Conservation (phyloP, 2,113 vertebrate species). For the Plectropomus leopardus region DNA sequence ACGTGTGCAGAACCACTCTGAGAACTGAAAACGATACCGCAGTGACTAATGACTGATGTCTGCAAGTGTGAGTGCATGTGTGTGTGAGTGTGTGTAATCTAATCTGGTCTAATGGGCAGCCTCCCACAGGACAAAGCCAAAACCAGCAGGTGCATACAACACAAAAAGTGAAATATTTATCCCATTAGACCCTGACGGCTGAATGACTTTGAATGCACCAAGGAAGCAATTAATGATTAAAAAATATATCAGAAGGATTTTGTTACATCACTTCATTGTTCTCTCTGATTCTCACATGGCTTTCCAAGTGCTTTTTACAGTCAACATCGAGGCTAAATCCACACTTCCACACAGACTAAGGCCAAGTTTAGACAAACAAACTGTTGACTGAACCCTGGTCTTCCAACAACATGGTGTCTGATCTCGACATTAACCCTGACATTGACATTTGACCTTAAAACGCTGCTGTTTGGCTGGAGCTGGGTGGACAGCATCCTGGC, state of each 20-base stretch:
- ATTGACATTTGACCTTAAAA: slow-evolving; percentile 55
- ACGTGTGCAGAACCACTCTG: slow-evolving; percentile 20
- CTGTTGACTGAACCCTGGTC: slow-evolving; percentile 54
- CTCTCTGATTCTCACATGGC: background rate
- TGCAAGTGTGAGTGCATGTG: slow-evolving; percentile 25
- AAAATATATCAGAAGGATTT: background rate
- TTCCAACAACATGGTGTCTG: slow-evolving; percentile 10
- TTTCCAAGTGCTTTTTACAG: background rate
- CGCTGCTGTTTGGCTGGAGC: slow-evolving; percentile 38
- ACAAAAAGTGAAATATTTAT: slow-evolving; percentile 55
- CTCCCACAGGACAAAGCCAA: slow-evolving; percentile 68
- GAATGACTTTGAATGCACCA: slow-evolving; percentile 56
- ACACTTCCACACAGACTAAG: slow-evolving; percentile 3
- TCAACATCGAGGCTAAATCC: background rate
- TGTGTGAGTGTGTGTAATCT: slow-evolving; percentile 57
- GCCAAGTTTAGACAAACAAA: slow-evolving; percentile 11
- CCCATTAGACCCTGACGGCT: slow-evolving; percentile 47
- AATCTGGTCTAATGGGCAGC: slow-evolving; percentile 66
- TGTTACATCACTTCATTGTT: background rate
- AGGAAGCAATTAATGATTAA: slow-evolving; percentile 68
- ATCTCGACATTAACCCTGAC: slow-evolving; percentile 49
- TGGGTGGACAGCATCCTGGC: background rate
- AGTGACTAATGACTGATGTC: slow-evolving; percentile 48
- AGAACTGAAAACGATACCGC: slow-evolving; percentile 45
- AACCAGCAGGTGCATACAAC: slow-evolving; percentile 72